Evolutionary conservation across 2,888 invertebrate genomes (phyloP).

Genomic region (Apomyelois bistriatella): DNA sequence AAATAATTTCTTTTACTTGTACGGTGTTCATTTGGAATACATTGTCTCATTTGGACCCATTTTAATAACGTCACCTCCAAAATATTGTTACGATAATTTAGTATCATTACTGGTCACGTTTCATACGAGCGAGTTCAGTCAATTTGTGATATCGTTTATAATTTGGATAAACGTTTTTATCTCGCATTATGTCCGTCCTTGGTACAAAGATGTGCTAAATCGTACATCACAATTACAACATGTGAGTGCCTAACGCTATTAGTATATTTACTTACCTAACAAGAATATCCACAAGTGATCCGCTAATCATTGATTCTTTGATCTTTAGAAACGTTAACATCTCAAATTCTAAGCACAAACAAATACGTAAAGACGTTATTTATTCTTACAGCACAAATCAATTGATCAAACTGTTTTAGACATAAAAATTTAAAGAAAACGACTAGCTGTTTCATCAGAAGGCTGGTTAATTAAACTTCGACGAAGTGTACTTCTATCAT

Average conservation of each 20-base stretch:
- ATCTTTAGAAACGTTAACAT: slow-evolving; percentile 64
- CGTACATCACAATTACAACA: slow-evolving; percentile 57
- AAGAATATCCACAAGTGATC: slow-evolving; percentile 56
- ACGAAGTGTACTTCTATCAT: slow-evolving; percentile 60
- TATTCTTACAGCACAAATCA: slow-evolving; percentile 64
- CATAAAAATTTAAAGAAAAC: slow-evolving; percentile 61
- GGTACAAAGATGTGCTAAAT: slow-evolving; percentile 64
- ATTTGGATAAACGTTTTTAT: slow-evolving; percentile 20
- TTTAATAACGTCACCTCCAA: slow-evolving; percentile 62
- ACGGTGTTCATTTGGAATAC: slow-evolving; percentile 65
- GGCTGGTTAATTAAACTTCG: slow-evolving; percentile 71
- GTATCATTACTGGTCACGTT: slow-evolving; percentile 46
- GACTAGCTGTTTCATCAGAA: slow-evolving; percentile 57
- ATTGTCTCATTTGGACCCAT: slow-evolving; percentile 59
- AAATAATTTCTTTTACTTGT: slow-evolving; percentile 69
- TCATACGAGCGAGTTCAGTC: slow-evolving; percentile 36
- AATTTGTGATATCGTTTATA: slow-evolving; percentile 29
- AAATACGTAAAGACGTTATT: slow-evolving; percentile 46
- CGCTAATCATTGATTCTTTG: slow-evolving; percentile 65
- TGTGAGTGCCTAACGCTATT: slow-evolving; percentile 50
- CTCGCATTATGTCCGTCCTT: slow-evolving; percentile 35
- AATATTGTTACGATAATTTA: slow-evolving; percentile 61
- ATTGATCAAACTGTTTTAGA: slow-evolving; percentile 64
- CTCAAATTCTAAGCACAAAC: slow-evolving; percentile 70
- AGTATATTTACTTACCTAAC: slow-evolving; percentile 60